Evolutionary conservation across 64 coral and sea anemone species (phyloP).

Genomic region (Pocillopora damicornis): DNA sequence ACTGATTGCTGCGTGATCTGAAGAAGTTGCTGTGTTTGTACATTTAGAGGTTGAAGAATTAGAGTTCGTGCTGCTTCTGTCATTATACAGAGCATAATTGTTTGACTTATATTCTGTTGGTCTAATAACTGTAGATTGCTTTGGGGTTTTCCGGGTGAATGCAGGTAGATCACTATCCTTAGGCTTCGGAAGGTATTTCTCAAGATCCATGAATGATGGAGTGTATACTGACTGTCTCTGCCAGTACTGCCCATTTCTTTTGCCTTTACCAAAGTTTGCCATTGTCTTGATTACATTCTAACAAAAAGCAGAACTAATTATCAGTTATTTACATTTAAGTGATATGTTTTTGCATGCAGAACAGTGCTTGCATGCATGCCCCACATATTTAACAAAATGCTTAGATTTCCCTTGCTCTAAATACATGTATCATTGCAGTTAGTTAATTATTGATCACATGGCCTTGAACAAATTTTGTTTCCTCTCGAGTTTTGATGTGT

Average conservation of each 20-base stretch:
- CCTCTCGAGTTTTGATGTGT: no score
- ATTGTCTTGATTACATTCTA: slow-evolving; percentile 27
- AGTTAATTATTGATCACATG: no score
- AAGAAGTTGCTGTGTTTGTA: background rate
- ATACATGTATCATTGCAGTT: no score
- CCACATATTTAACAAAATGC: no score
- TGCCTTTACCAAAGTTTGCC: background rate
- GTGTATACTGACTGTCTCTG: background rate
- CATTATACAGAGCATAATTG: background rate
- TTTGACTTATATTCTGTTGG: background rate
- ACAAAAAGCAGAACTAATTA: background rate
- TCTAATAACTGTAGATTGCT: background rate
- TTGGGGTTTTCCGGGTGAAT: background rate
- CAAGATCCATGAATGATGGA: background rate
- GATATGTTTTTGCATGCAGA: no score
- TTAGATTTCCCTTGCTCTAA: no score
- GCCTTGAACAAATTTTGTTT: no score
- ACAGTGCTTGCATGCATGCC: no score
- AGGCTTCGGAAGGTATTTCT: background rate
- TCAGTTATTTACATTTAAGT: background rate
- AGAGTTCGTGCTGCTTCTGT: background rate
- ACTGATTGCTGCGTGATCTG: background rate
- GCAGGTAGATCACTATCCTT: background rate
- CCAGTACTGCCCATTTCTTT: background rate
- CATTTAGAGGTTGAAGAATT: background rate